Evolutionary conservation across 2,888 invertebrate species (phyloP).

Genomic region (Orthonychiurus folsomi): DNA sequence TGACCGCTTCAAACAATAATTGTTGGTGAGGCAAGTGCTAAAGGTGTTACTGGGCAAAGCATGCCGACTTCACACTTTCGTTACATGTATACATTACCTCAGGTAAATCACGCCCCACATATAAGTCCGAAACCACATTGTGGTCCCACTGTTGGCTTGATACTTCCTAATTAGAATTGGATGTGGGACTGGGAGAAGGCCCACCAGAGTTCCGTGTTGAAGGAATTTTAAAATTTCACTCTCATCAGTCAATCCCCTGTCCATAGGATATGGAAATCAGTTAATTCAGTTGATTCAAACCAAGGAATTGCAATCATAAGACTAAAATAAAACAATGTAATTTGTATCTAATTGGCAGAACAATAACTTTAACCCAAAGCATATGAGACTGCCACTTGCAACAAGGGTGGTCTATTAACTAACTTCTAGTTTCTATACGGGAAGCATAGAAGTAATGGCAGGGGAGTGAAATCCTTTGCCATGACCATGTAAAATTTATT

Average conservation of each 20-base stretch:
- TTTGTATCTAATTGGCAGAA: too few species aligned
- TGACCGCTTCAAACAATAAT: background rate
- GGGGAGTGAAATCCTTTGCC: too few species aligned
- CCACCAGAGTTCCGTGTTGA: conserved; percentile 97
- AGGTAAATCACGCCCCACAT: conserved; percentile 99
- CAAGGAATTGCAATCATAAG: too few species aligned
- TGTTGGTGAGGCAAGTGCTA: background rate
- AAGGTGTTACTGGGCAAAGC: background rate
- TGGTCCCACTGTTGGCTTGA: conserved; percentile 96
- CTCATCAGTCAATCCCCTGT: conserved; percentile 93
- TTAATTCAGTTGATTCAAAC: conserved; percentile 7
- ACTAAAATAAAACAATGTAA: too few species aligned
- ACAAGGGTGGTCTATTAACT: too few species aligned
- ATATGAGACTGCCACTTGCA: too few species aligned
- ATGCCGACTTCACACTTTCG: background rate
- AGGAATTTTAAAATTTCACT: conserved; percentile 95
- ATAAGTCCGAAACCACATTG: conserved; percentile 98
- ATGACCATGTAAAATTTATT: too few species aligned
- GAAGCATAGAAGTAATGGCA: too few species aligned
- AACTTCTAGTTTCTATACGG: too few species aligned
- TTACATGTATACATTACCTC: conserved; percentile 50
- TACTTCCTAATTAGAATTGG: conserved; percentile 98
- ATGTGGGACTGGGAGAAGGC: conserved; percentile 94
- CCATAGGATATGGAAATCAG: too few species aligned
- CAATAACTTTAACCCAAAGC: too few species aligned